Conservation (phyloP, 2,113 vertebrate species). For the Dasypus novemcinctus region DNA sequence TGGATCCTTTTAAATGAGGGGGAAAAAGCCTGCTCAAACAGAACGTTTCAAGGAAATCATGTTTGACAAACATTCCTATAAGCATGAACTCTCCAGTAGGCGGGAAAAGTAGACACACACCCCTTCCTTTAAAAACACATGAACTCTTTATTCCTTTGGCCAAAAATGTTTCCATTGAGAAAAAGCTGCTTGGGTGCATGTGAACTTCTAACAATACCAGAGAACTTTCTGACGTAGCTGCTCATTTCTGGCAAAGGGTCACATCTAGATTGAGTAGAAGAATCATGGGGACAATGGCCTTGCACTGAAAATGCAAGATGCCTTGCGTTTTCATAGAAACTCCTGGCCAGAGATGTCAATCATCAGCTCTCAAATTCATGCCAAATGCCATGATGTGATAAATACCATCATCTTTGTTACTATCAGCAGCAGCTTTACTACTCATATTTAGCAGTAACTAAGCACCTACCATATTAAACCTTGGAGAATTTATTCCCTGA, state of each 20-base stretch:
- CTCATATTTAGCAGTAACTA: background rate
- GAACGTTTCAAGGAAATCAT: background rate
- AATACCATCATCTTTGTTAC: background rate
- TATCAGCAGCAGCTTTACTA: background rate
- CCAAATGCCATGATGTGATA: background rate
- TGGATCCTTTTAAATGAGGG: background rate
- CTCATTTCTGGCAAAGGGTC: background rate
- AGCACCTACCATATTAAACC: background rate
- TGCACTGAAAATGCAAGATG: background rate
- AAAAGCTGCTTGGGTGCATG: background rate
- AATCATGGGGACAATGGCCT: background rate
- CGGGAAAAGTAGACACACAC: background rate
- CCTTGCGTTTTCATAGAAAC: background rate
- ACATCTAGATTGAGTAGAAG: background rate
- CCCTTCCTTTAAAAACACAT: background rate
- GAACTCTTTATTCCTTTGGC: background rate
- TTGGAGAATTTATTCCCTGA: background rate
- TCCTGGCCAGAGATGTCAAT: background rate
- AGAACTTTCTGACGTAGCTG: background rate
- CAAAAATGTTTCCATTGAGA: background rate
- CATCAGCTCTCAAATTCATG: background rate
- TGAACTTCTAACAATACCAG: background rate
- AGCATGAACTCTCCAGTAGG: background rate
- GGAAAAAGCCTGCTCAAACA: background rate
- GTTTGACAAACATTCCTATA: slow-evolving; percentile 7